Evolutionary conservation across 2,113 vertebrate species (phyloP), one percentile per base, ranked within the genome.

Genomic region (Corythaeola cristata): DNA sequence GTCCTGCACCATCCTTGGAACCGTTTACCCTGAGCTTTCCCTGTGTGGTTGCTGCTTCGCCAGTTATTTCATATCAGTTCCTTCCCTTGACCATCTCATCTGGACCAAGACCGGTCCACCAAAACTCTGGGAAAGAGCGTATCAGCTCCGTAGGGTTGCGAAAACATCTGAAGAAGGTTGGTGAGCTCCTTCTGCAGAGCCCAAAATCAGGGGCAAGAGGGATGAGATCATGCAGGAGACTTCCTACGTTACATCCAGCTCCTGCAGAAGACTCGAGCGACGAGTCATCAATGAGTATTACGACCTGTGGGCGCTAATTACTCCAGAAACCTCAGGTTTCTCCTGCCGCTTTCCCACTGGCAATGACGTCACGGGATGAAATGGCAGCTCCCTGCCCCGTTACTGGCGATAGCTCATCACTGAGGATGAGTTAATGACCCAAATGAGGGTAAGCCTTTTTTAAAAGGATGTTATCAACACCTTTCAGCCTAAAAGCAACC

Each of bases 61-160:
- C 26, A 33, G 30, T n/a, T 75, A 5, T 74, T 92, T 84, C 11
- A 12, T 68, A 11, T 11, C 23, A 2, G 11, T 18, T 60, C 60
- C 8, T 73, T 72, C 45, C 27, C 7, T 24, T 58, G 55, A 37
- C 21, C 27, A 19, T 26, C 62, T 44, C 75, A 35, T 47, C 49
- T 1, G 0, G 50, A 71, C 15, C 30, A 11, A 33, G 17, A 35
- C 12, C 0, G 0, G 6, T 77, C 58, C 35, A 33, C n/a, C 37
- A 47, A 74, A 83, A n/a, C 19, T 23, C 44, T 27, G 26, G 19
- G 41, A n/a, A 66, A 49, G 30, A 17, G 30, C 24, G 8, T 4
- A 11, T 13, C 35, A 33, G 6, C n/a, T 78, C 82, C 3, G 0
- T 8, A 16, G 49, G 20, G 16, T 9, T 67, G 30, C 52, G 66